These are phyloP conservation scores for Leptinotarsa peninsularis DNA, from an alignment of 2,888 invertebrate species.

Conservation along the genomic window DNA sequence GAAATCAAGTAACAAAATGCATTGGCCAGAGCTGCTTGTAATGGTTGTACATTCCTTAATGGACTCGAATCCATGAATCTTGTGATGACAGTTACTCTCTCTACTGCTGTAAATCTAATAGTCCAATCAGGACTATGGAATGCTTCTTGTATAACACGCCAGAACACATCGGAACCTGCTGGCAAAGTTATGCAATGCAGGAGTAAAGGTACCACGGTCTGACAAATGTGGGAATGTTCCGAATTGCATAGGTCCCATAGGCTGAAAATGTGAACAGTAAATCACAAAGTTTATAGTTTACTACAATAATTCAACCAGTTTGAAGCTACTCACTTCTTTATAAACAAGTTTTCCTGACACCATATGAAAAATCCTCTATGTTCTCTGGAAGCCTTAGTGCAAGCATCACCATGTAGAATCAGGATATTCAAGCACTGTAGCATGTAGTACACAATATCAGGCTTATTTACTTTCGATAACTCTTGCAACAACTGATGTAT, in stretches of 20 bases:
- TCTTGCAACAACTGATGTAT: slow-evolving; percentile 91
- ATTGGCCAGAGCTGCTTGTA: slow-evolving; percentile 95
- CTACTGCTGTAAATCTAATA: slow-evolving; percentile 93
- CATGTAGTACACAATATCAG: slow-evolving; percentile 93
- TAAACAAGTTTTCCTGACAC: slow-evolving; percentile 94
- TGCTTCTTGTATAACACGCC: slow-evolving; percentile 93
- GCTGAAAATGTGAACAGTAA: slow-evolving; percentile 67
- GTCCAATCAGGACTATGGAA: slow-evolving; percentile 93
- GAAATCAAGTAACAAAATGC: slow-evolving; percentile 97
- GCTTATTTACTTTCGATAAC: slow-evolving; percentile 83
- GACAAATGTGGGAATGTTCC: slow-evolving; percentile 93
- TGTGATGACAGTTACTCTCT: slow-evolving; percentile 92
- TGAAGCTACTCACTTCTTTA: slow-evolving; percentile 80
- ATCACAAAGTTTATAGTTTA: too few species aligned
- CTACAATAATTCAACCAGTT: neutral
- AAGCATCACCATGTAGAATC: slow-evolving; percentile 93
- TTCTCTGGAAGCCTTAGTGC: slow-evolving; percentile 86
- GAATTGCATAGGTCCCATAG: slow-evolving; percentile 94
- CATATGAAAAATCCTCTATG: slow-evolving; percentile 94
- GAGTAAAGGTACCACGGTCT: slow-evolving; percentile 90
- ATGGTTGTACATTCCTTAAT: slow-evolving; percentile 81
- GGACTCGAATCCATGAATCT: slow-evolving; percentile 93
- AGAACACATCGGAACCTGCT: slow-evolving; percentile 94
- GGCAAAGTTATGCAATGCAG: slow-evolving; percentile 95
- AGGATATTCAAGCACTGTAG: slow-evolving; percentile 91